Evolutionary conservation across 2,888 invertebrate species (phyloP), one percentile per base, ranked within the genome.

Genomic region (Xestobium rufovillosum): DNA sequence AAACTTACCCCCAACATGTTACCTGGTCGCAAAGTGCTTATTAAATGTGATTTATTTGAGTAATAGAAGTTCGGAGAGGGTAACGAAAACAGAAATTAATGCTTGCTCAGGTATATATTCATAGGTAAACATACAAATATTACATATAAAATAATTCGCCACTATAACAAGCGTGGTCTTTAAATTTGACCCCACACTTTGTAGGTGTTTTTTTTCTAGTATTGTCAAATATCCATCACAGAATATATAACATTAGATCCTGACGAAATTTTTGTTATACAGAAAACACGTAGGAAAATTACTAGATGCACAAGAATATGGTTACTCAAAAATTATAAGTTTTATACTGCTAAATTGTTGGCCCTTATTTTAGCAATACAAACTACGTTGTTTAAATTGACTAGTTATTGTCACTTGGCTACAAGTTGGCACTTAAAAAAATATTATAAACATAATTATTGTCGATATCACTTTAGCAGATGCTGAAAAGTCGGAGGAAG

Each of bases 191-290:
- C 53, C 52, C 53, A 52, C 45, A 51, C 48, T n/a, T n/a, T n/a
- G 43, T 37, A 52, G 50, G 51, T 51, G 49, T 49, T 51, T n/a
- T n/a, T n/a, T n/a, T 45, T 35, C 49, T 49, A 47, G 50, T 59
- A 59, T 59, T 59, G 57, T 58, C 57, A 54, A 47, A 50, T 53
- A 47, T 51, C 53, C 57, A 57, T 58, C 59, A 59, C 55, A 58
- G 56, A 57, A 53, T 51, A 46, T 40, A 44, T 47, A 43, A 40
- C n/a, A n/a, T 43, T 39, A 36, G 28, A 36, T 38, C 27, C n/a
- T 19, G n/a, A 28, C 13, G 4, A 13, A 25, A 9, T 36, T 30
- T 30, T 30, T 30, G n/a, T n/a, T n/a, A n/a, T n/a, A n/a, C n/a
- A n/a, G n/a, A n/a, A n/a, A n/a, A n/a, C n/a, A n/a, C n/a, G n/a